Evolutionary conservation across 2,888 invertebrate genomes (phyloP).

Genomic region (Charanyca ferruginea): DNA sequence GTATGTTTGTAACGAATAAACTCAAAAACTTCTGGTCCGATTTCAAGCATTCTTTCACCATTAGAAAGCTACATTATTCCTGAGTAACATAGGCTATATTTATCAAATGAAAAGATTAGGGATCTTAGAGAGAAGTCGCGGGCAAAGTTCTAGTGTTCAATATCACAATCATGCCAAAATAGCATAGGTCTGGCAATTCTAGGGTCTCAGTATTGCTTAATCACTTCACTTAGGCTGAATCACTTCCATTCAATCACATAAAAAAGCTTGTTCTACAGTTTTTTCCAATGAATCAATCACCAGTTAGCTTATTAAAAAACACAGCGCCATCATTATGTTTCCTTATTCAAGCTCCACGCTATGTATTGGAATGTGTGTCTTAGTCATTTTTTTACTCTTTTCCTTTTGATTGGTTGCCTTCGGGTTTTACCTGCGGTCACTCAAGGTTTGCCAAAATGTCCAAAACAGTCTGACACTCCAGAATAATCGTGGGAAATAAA

Average conservation of each 20-base stretch:
- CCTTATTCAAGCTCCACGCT: conserved; percentile 19
- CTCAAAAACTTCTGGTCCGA: no score
- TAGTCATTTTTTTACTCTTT: conserved; percentile 28
- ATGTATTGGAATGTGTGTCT: conserved; percentile 26
- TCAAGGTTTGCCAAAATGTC: background rate
- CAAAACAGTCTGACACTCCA: background rate
- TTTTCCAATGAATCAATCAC: conserved; percentile 16
- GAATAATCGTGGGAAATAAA: conserved; percentile 6
- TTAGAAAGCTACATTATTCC: no score
- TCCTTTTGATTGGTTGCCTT: conserved; percentile 19
- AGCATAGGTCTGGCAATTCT: background rate
- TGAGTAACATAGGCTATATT: no score
- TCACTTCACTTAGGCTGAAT: background rate
- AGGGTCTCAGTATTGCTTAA: background rate
- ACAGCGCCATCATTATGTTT: conserved; percentile 35
- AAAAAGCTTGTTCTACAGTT: background rate
- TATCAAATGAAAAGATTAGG: no score
- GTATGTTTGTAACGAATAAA: no score
- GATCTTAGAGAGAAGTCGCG: no score
- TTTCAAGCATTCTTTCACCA: no score
- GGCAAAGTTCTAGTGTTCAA: no score
- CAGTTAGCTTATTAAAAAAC: conserved; percentile 1
- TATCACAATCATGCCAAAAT: no score
- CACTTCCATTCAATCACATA: background rate
- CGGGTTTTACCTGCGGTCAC: conserved; percentile 15